phyloP scores from a whole-genome alignment of 1,140 invertebrate species.

The Drosophila sproati region DNA sequence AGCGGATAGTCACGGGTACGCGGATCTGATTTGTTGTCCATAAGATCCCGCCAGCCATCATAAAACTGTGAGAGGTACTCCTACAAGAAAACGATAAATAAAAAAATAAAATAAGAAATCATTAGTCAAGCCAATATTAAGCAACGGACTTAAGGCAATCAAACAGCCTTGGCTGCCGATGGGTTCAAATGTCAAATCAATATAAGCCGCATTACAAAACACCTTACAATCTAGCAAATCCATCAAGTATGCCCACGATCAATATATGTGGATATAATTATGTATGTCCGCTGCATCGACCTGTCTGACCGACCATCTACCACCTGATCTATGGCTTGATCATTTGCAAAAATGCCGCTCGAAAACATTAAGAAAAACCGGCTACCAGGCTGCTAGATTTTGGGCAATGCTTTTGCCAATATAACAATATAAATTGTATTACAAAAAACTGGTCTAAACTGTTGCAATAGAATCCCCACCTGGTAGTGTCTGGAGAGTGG shows the following conservation, averaged over 20 bases:
- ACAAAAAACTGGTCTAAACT: slow-evolving; percentile 37
- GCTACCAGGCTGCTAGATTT: not conserved
- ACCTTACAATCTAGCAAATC: slow-evolving; percentile 17
- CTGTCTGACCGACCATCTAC: slow-evolving; percentile 29
- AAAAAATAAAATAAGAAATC: slow-evolving; percentile 9
- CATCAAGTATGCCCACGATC: not conserved
- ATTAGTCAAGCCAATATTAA: slow-evolving; percentile 37
- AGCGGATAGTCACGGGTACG: slow-evolving; percentile 93
- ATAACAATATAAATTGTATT: slow-evolving; percentile 6
- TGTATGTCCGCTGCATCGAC: slow-evolving; percentile 15
- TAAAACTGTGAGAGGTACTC: slow-evolving; percentile 85
- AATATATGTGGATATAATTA: slow-evolving; percentile 51
- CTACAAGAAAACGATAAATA: slow-evolving; percentile 46
- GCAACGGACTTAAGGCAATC: slow-evolving; percentile 1
- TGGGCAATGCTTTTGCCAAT: slow-evolving; percentile 27
- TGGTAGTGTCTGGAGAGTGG: not conserved
- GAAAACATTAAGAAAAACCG: slow-evolving; percentile 29
- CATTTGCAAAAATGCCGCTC: slow-evolving; percentile 42
- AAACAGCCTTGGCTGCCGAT: slow-evolving; percentile 8
- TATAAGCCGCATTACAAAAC: slow-evolving; percentile 42
- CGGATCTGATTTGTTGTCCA: slow-evolving; percentile 92
- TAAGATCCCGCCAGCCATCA: slow-evolving; percentile 88
- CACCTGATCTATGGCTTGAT: slow-evolving; percentile 33
- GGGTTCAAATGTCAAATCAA: slow-evolving; percentile 72
- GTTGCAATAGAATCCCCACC: slow-evolving; percentile 22